Evolutionary conservation across 2,888 invertebrate genomes (phyloP).

Genomic region (Chymomyza procnemis): DNA sequence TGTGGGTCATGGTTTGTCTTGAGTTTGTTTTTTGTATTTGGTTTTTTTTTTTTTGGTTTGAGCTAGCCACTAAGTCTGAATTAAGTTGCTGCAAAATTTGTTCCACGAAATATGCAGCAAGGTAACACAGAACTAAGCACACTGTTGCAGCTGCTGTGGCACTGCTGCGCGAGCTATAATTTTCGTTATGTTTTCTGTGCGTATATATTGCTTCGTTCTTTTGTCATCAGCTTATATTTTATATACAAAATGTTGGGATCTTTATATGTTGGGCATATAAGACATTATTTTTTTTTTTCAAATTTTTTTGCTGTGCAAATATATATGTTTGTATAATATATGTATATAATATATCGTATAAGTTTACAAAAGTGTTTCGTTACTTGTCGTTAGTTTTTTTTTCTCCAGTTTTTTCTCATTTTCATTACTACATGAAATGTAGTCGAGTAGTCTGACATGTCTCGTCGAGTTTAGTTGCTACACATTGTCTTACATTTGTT

Average conservation of each 20-base stretch:
- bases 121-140: neutral
- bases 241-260: slow-evolving; percentile 68
- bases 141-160: slow-evolving; percentile 9
- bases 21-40: slow-evolving; percentile 4
- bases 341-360: slow-evolving; percentile 47
- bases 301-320: slow-evolving; percentile 71
- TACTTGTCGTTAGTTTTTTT: slow-evolving; percentile 61
- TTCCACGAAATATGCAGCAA: slow-evolving; percentile 69
- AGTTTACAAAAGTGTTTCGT: slow-evolving; percentile 50
- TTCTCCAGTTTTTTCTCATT: slow-evolving; percentile 19
- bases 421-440: slow-evolving; percentile 9
- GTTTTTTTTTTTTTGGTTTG: neutral
- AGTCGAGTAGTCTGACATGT: slow-evolving; percentile 28
- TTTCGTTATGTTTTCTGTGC: slow-evolving; percentile 54
- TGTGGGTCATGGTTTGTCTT: slow-evolving; percentile 69
- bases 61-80: slow-evolving; percentile 11
- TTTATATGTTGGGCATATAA: slow-evolving; percentile 40
- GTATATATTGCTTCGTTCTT: slow-evolving; percentile 44
- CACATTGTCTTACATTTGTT: slow-evolving; percentile 25
- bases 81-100: slow-evolving; percentile 56
- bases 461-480: slow-evolving; percentile 50
- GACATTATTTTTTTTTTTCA: slow-evolving; percentile 15
- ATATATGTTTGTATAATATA: slow-evolving; percentile 58
- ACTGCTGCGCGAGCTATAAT: neutral
- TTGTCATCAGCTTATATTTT: slow-evolving; percentile 44